Evolutionary conservation across 2,888 invertebrate genomes (phyloP), one percentile per base, ranked within the genome.

Genomic region (Drosophila anomalata): DNA sequence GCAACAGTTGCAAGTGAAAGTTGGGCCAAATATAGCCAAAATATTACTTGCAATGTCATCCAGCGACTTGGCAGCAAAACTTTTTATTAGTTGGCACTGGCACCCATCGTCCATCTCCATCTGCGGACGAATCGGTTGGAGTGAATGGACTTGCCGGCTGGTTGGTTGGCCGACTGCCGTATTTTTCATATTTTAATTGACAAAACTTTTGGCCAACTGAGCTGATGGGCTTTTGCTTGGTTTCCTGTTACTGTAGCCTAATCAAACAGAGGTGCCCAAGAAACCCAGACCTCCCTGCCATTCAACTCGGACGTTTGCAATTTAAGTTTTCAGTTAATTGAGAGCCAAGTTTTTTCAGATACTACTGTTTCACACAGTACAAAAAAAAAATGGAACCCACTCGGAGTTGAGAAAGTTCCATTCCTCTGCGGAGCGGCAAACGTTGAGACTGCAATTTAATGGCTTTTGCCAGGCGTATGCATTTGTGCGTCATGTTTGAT

Each of bases 131-230:
- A 36, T 36, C 36, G 36, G 36, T 44, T 39, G 56, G 36, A 22
- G 17, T 42, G 42, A 9, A 42, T 42, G 42, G 42, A 42, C 48
- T 51, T 41, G 36, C 36, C n/a, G 36, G 36, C 12, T 33, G 33
- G 12, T 12, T 11, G 29, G 8, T 41, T 44, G 58, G 46, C 68
- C 48, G 77, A 42, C 73, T 68, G 71, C 72, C 68, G 73, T 82
- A 85, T 84, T 85, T 85, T 79, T 85, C 85, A 84, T 81, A 85
- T 85, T 85, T 85, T 84, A 85, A 85, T 84, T 84, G 83, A 84
- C 85, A 83, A 84, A 84, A 84, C 78, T 84, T 84, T 84, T 83
- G 76, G 77, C 69, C 80, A 80, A 80, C 73, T 75, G 76, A 75
- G 68, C 76, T 79, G 80, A 80, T 82, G 80, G 83, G 78, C 78